phyloP scores from a whole-genome alignment of 2,797 vertebrate genomes.

The Lagocephalus sceleratus region DNA sequence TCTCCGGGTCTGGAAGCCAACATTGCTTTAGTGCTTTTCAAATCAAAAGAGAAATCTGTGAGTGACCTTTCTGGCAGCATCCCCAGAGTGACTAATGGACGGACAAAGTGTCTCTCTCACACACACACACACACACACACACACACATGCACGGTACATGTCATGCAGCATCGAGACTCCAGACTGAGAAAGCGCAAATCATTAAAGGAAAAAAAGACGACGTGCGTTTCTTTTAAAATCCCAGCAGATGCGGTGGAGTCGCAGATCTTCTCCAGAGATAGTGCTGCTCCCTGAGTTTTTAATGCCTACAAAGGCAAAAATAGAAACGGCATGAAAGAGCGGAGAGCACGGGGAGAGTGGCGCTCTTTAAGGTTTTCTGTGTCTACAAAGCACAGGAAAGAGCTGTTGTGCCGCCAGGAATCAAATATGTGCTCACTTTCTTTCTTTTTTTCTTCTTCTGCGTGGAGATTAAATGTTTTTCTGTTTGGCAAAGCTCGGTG shows the following conservation, averaged over 20 bases:
- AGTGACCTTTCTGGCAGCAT: constrained; percentile 64
- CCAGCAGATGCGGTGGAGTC: constrained; percentile 16
- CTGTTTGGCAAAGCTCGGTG: constrained; percentile 15
- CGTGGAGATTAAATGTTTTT: constrained; percentile 37
- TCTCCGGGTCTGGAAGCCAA: constrained; percentile 33
- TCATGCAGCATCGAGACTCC: neutral
- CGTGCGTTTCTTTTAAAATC: constrained; percentile 20
- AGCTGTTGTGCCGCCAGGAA: constrained; percentile 32
- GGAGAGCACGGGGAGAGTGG: constrained; percentile 8
- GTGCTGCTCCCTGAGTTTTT: constrained; percentile 19
- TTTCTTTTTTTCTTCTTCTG: too few relatives aligned
- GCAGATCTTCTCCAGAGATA: constrained; percentile 21
- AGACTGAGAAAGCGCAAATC: constrained; percentile 16
- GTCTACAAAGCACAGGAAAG: constrained; percentile 24
- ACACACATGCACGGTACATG: constrained; percentile 15
- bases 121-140: constrained; percentile 21
- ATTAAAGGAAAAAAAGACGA: constrained; percentile 15
- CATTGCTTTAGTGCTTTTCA: constrained; percentile 60
- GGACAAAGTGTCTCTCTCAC: constrained; percentile 39
- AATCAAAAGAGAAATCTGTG: constrained; percentile 61
- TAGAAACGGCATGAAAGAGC: constrained; percentile 17
- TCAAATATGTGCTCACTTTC: constrained; percentile 35
- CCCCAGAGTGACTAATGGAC: constrained; percentile 48
- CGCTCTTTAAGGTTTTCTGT: constrained; percentile 22
- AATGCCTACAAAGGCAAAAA: constrained; percentile 26